phyloP scores from a whole-genome alignment of 2,888 invertebrate genomes.

The Tetragonisca angustula region DNA sequence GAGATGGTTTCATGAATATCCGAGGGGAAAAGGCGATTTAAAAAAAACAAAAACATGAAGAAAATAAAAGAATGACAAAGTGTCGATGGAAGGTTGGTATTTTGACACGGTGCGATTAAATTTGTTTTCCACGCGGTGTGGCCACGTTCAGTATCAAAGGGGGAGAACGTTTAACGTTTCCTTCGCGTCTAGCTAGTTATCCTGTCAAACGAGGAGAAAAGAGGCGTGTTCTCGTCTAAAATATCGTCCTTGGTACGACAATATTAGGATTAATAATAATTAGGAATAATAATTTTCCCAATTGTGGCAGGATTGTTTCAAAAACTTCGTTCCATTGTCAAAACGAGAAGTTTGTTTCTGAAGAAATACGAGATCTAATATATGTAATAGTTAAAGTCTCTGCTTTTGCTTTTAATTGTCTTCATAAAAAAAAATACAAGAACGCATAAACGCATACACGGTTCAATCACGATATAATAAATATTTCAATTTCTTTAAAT shows the following conservation, averaged over 20 bases:
- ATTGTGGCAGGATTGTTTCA: no score
- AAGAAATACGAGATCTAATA: no score
- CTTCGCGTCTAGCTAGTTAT: neutral
- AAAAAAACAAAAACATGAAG: neutral
- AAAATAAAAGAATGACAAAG: neutral
- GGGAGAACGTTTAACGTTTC: neutral
- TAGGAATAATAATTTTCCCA: no score
- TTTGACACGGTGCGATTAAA: conserved; percentile 53
- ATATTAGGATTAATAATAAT: neutral
- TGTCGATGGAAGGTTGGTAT: conserved; percentile 8
- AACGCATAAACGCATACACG: no score
- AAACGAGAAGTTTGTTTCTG: no score
- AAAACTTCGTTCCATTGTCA: no score
- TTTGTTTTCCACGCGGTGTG: conserved; percentile 55
- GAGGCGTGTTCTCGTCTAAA: conserved; percentile 17
- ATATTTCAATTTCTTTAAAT: no score
- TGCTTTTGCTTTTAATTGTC: no score
- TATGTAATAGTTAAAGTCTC: no score
- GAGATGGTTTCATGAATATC: conserved; percentile 1
- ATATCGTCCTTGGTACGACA: conserved; percentile 37
- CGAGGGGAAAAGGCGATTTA: neutral
- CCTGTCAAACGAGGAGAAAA: conserved; percentile 42
- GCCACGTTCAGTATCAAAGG: conserved; percentile 43
- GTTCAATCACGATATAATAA: no score
- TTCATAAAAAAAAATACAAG: no score